Percentiles rank a stretch among this genome's conserved stretches.
phyloP scores from a whole-genome alignment of 2,888 invertebrate species.

The Limnephilus lunatus region DNA sequence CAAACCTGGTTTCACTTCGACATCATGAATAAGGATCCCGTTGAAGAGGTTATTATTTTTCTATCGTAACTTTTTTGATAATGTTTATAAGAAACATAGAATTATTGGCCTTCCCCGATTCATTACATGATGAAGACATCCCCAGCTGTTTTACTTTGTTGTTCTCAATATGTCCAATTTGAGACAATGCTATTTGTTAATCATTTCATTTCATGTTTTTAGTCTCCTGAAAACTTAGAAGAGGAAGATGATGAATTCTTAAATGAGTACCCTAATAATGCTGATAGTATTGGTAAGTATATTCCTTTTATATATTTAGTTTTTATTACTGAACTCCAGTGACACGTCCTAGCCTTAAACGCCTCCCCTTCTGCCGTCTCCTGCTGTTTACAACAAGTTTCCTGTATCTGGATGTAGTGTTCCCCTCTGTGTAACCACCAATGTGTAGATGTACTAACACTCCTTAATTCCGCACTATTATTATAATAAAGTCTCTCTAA shows the following conservation, averaged over 20 bases:
- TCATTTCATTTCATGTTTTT: constrained; percentile 32
- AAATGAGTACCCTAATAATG: constrained; percentile 60
- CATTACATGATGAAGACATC: background rate
- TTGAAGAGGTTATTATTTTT: constrained; percentile 62
- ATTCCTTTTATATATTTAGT: background rate
- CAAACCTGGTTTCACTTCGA: constrained; percentile 82
- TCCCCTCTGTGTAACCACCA: too few relatives aligned
- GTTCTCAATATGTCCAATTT: background rate
- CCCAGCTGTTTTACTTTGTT: background rate
- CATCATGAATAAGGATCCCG: constrained; percentile 73
- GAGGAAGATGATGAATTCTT: constrained; percentile 63
- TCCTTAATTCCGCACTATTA: too few relatives aligned
- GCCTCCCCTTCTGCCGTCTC: too few relatives aligned
- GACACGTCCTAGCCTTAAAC: too few relatives aligned
- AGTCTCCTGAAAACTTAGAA: constrained; percentile 60
- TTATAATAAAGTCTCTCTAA: too few relatives aligned
- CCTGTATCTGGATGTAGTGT: too few relatives aligned
- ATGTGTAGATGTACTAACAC: too few relatives aligned
- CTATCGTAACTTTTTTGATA: background rate
- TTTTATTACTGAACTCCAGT: background rate
- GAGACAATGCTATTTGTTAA: background rate
- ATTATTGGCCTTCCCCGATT: background rate
- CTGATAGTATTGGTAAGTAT: constrained; percentile 56
- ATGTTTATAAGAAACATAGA: background rate
- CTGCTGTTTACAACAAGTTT: too few relatives aligned